phyloP scores from a whole-genome alignment of 2,797 vertebrate species.

The Neopelma chrysocephalum region DNA sequence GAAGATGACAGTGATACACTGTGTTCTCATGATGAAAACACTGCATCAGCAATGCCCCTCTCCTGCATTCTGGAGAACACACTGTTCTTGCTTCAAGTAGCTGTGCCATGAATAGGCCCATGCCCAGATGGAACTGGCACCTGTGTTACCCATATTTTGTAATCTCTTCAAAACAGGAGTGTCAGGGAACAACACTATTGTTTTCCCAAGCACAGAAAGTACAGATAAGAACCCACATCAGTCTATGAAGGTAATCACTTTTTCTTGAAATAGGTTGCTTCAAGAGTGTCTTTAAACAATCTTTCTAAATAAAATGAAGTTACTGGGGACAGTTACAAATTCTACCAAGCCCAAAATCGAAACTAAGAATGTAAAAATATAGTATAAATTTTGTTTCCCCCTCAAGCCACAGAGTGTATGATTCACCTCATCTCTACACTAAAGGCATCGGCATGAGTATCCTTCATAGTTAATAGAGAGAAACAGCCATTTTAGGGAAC shows the following conservation, averaged over 20 bases:
- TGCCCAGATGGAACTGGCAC: slow-evolving; percentile 3
- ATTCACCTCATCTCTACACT: neutral
- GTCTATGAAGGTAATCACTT: neutral
- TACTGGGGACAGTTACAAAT: neutral
- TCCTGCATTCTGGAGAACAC: neutral
- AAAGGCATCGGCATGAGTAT: neutral
- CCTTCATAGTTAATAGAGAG: neutral
- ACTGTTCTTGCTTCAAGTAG: neutral
- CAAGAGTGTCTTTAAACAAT: neutral
- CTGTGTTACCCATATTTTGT: neutral
- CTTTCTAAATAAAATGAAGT: neutral
- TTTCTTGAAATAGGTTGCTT: slow-evolving; percentile 6
- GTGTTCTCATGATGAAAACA: neutral
- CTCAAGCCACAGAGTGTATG: accelerated
- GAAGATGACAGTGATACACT: neutral
- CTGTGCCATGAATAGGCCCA: neutral
- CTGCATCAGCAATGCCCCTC: neutral
- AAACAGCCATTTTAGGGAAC: neutral
- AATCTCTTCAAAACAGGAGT: neutral
- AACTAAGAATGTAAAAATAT: neutral
- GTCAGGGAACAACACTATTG: neutral
- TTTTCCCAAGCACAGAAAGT: neutral
- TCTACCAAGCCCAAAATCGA: neutral
- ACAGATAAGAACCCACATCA: neutral
- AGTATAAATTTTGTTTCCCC: neutral